These are phyloP conservation scores for Diaprepes abbreviatus DNA, from an alignment of 2,888 invertebrate genomes.

Conservation along the genomic window DNA sequence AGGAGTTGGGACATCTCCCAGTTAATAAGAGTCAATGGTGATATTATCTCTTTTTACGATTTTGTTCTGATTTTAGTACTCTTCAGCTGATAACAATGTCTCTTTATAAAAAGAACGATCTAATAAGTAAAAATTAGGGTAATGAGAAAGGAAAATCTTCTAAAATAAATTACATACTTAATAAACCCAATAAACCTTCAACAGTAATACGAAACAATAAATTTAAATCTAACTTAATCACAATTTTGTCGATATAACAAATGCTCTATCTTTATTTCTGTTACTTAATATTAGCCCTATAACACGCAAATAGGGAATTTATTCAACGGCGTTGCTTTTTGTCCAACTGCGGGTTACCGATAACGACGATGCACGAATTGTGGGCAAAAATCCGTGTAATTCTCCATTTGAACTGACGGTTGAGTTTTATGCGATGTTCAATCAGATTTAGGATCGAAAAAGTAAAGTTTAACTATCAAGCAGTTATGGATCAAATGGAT, in stretches of 20 bases:
- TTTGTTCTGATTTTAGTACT: no score
- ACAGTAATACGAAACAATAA: neutral
- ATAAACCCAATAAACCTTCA: neutral
- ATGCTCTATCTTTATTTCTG: conserved; percentile 18
- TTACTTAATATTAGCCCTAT: conserved; percentile 29
- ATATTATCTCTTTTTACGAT: no score
- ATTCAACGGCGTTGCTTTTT: conserved; percentile 25
- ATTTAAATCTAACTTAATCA: conserved; percentile 21
- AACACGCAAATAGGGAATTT: conserved; percentile 27
- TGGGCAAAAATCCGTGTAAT: conserved; percentile 23
- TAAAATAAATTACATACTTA: neutral
- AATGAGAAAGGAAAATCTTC: no score
- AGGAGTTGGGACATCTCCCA: no score
- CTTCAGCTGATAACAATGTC: no score
- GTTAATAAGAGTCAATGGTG: no score
- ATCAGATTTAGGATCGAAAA: conserved; percentile 9
- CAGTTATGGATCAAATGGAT: neutral
- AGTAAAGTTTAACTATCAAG: neutral
- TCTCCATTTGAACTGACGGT: conserved; percentile 15
- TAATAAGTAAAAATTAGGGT: no score
- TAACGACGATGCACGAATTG: conserved; percentile 10
- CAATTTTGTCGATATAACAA: conserved; percentile 15
- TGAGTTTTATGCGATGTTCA: conserved; percentile 3
- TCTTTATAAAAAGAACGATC: no score
- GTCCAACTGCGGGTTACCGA: conserved; percentile 26